Base-by-base conservation (phyloP, 2,888 invertebrate genomes). In the Thecocarcelia acutangulata region DNA sequence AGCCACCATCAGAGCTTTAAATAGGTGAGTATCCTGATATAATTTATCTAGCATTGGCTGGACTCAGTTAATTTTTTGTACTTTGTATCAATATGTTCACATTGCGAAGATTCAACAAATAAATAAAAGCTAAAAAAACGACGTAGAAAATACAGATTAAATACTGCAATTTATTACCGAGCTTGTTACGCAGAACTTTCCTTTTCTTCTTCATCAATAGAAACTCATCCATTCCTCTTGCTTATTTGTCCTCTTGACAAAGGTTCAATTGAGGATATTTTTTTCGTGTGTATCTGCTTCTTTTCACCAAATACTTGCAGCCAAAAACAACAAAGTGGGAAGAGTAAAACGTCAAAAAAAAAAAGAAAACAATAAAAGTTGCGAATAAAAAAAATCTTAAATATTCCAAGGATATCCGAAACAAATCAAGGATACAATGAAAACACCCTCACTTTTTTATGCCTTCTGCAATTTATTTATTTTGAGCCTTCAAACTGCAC, bases 351-450 rank as follows among this genome's bases (percentile, higher is more conserved):
- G n/a, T n/a, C n/a, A 63, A 37, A 63, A 24, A 59, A 68, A 64
- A 54, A 61, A 15, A 37, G 48, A 68, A 52, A 80, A 44, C 13
- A 48, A 15, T 46, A 21, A 73, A 58, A 40, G 58, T 40, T 17
- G 37, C 59, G 33, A 58, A 61, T n/a, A n/a, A 68, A 52, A 66
- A 54, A 79, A 74, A 61, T 63, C 61, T 70, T 66, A 54, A 59
- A 66, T 75, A 78, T 70, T 82, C 61, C 78, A 82, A 82, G 78
- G 78, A 82, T 78, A 82, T 82, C 82, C 82, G 82, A 70, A 82
- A 82, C 82, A 82, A 82, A 82, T 82, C 82, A 82, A 78, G 78
- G 78, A 77, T 77, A 73, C 66, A 76, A 52, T 70, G 44, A 72
- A 80, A 76, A 68, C 77, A 68, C 77, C 81, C 77, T 69, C 74